Conservation (phyloP, 2,797 vertebrate genomes). For the Pampus argenteus region DNA sequence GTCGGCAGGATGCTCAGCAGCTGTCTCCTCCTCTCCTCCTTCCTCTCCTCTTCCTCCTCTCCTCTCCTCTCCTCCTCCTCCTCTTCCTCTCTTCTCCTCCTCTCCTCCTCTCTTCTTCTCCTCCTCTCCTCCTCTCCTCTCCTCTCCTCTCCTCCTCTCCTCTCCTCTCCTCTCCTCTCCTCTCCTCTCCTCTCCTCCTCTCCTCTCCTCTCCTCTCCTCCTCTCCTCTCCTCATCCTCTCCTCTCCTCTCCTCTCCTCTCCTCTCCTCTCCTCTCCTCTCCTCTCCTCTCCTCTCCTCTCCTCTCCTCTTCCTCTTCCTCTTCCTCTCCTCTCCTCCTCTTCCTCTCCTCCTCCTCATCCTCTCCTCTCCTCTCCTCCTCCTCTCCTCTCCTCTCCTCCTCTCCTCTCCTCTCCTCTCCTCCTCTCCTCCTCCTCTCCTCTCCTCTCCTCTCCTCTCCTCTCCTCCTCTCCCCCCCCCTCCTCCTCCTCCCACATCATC, state of each 20-base stretch:
- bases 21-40: slow-evolving; percentile 12
- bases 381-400: slow-evolving; percentile 1
- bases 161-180: slow-evolving; percentile 59
- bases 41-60: slow-evolving; percentile 14
- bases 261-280: no score
- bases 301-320: no score
- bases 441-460: slow-evolving; percentile 5
- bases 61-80: slow-evolving; percentile 5
- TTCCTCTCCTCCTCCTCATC: slow-evolving; percentile 25
- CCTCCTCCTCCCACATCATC: slow-evolving; percentile 43
- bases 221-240: neutral
- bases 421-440: slow-evolving; percentile 52
- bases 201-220: slow-evolving; percentile 14
- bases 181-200: slow-evolving; percentile 32
- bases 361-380: slow-evolving; percentile 5
- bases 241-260: no score
- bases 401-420: no score
- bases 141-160: no score
- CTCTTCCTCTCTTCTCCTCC: slow-evolving; percentile 8
- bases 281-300: no score
- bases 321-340: slow-evolving; percentile 58
- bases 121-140: no score
- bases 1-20: slow-evolving; percentile 43
- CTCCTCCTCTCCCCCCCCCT: slow-evolving; percentile 30
- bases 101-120: no score